Evolutionary conservation across 92 coral and sea anemone genomes (phyloP).

Genomic region (Actinernus sp.): DNA sequence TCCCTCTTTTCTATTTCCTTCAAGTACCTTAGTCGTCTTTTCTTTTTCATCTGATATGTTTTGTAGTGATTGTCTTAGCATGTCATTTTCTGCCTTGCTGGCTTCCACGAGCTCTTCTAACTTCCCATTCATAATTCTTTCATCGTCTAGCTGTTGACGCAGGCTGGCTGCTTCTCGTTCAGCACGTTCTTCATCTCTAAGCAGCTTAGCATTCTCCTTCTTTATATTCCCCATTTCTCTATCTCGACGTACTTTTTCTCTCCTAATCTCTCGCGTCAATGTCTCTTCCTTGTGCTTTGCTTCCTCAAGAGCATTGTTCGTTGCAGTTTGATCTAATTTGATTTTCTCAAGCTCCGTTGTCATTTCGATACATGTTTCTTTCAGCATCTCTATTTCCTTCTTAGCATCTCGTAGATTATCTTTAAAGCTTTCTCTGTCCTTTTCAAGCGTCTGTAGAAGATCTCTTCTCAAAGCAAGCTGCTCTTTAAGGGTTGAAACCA

Average conservation of each 20-base stretch:
- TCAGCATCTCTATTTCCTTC: slow-evolving; percentile 43
- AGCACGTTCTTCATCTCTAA: slow-evolving; percentile 19
- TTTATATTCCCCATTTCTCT: slow-evolving; percentile 35
- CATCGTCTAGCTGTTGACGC: slow-evolving; percentile 26
- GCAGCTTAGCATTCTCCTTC: slow-evolving; percentile 27
- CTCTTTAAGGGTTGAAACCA: slow-evolving; percentile 29
- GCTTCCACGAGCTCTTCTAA: slow-evolving; percentile 58
- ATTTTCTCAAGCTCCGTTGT: slow-evolving; percentile 50
- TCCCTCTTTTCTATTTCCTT: slow-evolving; percentile 29
- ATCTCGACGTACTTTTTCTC: slow-evolving; percentile 29
- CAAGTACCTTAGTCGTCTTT: slow-evolving; percentile 16
- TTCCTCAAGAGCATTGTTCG: slow-evolving; percentile 23
- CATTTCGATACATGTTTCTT: slow-evolving; percentile 64
- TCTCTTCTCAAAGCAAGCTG: slow-evolving; percentile 28
- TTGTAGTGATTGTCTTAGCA: slow-evolving; percentile 42
- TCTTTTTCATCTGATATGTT: slow-evolving; percentile 22
- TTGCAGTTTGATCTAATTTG: slow-evolving; percentile 6
- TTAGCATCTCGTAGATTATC: slow-evolving; percentile 25
- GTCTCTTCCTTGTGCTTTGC: slow-evolving; percentile 41
- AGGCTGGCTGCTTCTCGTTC: slow-evolving; percentile 15
- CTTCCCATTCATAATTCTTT: slow-evolving; percentile 40
- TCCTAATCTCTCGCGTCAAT: slow-evolving; percentile 49
- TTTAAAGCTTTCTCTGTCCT: slow-evolving; percentile 37
- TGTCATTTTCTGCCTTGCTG: slow-evolving; percentile 46
- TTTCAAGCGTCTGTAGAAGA: slow-evolving; percentile 37